Percentiles rank a stretch among this genome's conserved stretches.
These are phyloP conservation scores for Caretta caretta DNA, from an alignment of 2,113 vertebrate genomes.

Conservation along the genomic window DNA sequence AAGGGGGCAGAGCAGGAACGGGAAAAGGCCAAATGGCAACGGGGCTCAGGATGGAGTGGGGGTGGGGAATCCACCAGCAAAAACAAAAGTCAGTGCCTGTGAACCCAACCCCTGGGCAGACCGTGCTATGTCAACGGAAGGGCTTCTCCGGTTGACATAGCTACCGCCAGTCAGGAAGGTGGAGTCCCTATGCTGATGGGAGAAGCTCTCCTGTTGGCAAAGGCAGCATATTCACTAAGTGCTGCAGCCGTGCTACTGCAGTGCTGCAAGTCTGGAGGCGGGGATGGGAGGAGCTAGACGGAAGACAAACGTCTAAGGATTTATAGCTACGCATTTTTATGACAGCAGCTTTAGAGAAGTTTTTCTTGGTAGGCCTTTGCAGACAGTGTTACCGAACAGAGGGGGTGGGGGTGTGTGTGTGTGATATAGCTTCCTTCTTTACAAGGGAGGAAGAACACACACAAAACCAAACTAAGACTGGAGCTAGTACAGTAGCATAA, in stretches of 20 bases:
- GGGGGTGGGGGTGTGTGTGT: background rate
- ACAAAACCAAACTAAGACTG: background rate
- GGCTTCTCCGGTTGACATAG: background rate
- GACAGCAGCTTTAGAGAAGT: background rate
- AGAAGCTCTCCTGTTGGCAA: background rate
- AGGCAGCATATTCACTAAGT: background rate
- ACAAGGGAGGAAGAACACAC: background rate
- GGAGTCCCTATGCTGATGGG: background rate
- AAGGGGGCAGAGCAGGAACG: too few relatives aligned
- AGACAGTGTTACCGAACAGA: background rate
- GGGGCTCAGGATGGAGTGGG: too few relatives aligned
- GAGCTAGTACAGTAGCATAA: background rate
- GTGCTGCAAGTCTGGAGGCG: background rate
- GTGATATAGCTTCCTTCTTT: fast-evolving
- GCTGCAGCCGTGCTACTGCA: background rate
- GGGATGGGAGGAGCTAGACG: background rate
- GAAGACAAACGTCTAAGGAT: background rate
- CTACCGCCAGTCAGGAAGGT: background rate
- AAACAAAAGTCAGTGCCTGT: too few relatives aligned
- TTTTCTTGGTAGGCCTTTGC: background rate
- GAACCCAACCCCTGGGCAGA: background rate
- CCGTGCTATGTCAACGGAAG: background rate
- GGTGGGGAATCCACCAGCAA: too few relatives aligned
- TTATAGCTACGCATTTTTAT: background rate
- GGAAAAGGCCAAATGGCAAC: too few relatives aligned